These are phyloP conservation scores for Teleogryllus oceanicus DNA, from an alignment of 2,888 invertebrate genomes.

Conservation along the genomic window DNA sequence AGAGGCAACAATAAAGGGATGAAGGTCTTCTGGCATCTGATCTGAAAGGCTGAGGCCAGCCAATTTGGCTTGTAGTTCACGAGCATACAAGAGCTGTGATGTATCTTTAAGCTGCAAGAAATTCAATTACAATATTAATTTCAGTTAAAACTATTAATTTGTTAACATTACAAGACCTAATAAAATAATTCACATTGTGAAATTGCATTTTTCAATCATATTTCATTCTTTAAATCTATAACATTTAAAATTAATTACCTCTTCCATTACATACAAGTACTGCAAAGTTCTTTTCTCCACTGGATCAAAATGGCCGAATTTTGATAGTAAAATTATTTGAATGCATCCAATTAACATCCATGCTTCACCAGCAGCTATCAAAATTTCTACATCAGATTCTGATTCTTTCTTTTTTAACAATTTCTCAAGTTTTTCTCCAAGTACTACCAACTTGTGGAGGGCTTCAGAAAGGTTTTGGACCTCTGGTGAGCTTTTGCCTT, in stretches of 20 bases:
- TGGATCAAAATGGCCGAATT: conserved; percentile 75
- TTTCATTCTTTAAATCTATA: background rate
- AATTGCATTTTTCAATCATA: too few relatives aligned
- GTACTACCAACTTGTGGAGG: background rate
- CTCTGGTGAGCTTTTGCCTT: background rate
- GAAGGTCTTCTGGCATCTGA: conserved; percentile 47
- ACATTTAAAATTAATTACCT: conserved; percentile 49
- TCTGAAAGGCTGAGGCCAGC: conserved; percentile 42
- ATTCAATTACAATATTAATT: too few relatives aligned
- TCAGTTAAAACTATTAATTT: too few relatives aligned
- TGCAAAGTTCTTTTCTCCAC: conserved; percentile 73
- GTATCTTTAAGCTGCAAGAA: conserved; percentile 49
- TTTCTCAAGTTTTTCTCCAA: background rate
- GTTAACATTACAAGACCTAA: too few relatives aligned
- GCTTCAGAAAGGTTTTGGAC: background rate
- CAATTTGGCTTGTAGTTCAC: conserved; percentile 53
- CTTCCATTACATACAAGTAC: conserved; percentile 64
- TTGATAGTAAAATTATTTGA: conserved; percentile 57
- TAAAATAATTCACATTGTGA: too few relatives aligned
- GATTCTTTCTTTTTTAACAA: background rate
- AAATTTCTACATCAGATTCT: background rate
- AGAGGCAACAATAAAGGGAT: conserved; percentile 52
- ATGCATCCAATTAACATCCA: conserved; percentile 53
- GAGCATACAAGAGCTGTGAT: conserved; percentile 55
- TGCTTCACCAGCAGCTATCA: conserved; percentile 35